Evolutionary conservation across 2,888 invertebrate species (phyloP).

Genomic region (Mesopsocus fuscifrons): DNA sequence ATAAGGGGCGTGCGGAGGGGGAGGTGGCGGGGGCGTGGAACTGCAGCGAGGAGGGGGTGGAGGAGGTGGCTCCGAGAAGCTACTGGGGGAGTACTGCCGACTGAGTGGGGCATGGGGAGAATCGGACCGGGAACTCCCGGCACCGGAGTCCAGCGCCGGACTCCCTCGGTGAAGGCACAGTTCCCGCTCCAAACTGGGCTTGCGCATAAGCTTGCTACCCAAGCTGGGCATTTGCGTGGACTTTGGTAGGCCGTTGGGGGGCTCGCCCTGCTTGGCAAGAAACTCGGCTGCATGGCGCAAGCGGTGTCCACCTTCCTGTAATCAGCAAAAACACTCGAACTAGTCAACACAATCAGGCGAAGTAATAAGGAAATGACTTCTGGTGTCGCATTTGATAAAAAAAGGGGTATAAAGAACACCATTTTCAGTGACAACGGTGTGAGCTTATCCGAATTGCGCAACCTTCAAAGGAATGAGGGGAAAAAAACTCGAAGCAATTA

Average conservation of each 20-base stretch:
- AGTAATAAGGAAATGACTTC: too few relatives aligned
- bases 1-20: constrained; percentile 38
- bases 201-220: constrained; percentile 58
- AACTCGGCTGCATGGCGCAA: constrained; percentile 26
- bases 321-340: neutral
- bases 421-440: too few relatives aligned
- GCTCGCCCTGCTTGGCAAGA: constrained; percentile 40
- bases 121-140: constrained; percentile 75
- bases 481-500: too few relatives aligned
- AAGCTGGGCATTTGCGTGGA: constrained; percentile 32
- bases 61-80: constrained; percentile 35
- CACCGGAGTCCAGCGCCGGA: constrained; percentile 68
- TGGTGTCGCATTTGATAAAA: too few relatives aligned
- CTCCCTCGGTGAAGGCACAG: constrained; percentile 57
- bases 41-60: constrained; percentile 59
- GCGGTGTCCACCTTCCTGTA: neutral
- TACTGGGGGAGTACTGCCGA: constrained; percentile 52
- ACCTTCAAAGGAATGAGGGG: too few relatives aligned
- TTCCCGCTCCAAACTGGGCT: constrained; percentile 76
- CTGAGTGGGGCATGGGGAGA: constrained; percentile 59
- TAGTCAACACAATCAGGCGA: too few relatives aligned
- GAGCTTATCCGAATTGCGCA: too few relatives aligned
- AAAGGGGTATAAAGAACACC: too few relatives aligned
- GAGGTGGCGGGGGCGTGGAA: constrained; percentile 33
- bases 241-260: constrained; percentile 33